Percentiles rank a stretch among this genome's conserved stretches.
Evolutionary conservation across 1,140 invertebrate genomes (phyloP).

Genomic region (Hycleus phaleratus): DNA sequence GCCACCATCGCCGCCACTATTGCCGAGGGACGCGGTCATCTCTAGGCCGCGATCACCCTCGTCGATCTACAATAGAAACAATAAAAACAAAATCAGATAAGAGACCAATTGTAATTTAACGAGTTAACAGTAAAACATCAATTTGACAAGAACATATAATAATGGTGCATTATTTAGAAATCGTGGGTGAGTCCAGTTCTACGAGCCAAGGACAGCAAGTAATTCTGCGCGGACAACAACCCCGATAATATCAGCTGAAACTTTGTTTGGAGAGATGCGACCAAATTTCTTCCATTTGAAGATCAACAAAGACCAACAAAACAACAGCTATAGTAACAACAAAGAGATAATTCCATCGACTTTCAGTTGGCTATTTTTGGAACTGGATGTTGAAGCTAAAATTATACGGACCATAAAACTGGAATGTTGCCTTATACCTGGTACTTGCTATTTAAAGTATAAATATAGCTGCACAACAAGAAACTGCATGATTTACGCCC

Average conservation of each 20-base stretch:
- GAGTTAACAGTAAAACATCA: not conserved
- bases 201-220: constrained; percentile 5
- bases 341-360: not conserved
- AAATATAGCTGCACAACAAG: constrained; percentile 10
- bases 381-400: constrained; percentile 11
- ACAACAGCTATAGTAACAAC: not conserved
- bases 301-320: no score
- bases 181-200: constrained; percentile 9
- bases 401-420: constrained; percentile 6
- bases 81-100: not conserved
- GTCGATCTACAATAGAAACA: constrained; percentile 34
- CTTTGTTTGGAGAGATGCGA: not conserved
- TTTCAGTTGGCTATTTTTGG: constrained; percentile 9
- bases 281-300: no score
- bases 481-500: constrained; percentile 7
- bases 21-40: constrained; percentile 37
- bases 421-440: constrained; percentile 3
- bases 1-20: constrained; percentile 21
- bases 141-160: not conserved
- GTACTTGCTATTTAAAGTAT: constrained; percentile 7
- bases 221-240: constrained; percentile 7
- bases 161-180: not conserved
- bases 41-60: constrained; percentile 36
- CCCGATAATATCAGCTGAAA: constrained; percentile 9
- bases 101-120: no score